Percentiles rank a stretch among this genome's conserved stretches.
These are phyloP conservation scores for Clavelina lepadiformis DNA, from an alignment of 23 tunicate species.

Conservation along the genomic window DNA sequence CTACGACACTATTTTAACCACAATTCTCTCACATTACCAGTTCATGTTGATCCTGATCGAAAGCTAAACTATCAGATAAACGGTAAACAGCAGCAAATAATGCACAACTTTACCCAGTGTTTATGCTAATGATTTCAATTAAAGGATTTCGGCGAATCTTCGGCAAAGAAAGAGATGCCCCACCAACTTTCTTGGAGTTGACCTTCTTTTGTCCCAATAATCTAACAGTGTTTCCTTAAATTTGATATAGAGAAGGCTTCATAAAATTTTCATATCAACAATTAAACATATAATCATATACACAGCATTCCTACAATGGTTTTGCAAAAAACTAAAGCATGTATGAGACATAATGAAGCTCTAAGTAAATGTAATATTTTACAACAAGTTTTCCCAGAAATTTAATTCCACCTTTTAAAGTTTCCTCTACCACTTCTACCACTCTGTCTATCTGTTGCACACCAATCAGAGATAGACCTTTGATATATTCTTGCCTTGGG, in stretches of 20 bases:
- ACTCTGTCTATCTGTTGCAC: slow-evolving; percentile 98
- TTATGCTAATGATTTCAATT: slow-evolving; percentile 97
- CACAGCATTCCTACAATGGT: too few relatives aligned
- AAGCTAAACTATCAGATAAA: too few relatives aligned
- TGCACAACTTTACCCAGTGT: slow-evolving; percentile 62
- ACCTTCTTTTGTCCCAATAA: slow-evolving; percentile 84
- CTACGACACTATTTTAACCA: too few relatives aligned
- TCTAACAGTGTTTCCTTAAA: slow-evolving; percentile 82
- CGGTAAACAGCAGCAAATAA: not conserved
- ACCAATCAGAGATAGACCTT: slow-evolving; percentile 91
- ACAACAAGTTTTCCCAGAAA: too few relatives aligned
- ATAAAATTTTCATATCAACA: too few relatives aligned
- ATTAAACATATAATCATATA: too few relatives aligned
- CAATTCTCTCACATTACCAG: too few relatives aligned
- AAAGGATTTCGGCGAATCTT: slow-evolving; percentile 94
- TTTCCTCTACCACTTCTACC: slow-evolving; percentile 99
- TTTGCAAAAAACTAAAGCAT: too few relatives aligned
- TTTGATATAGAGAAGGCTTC: not conserved
- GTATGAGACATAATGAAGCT: too few relatives aligned
- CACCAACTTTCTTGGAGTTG: slow-evolving; percentile 75
- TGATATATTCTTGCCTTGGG: slow-evolving; percentile 63
- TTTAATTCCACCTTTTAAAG: slow-evolving; percentile 60
- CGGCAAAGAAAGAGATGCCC: slow-evolving; percentile 76
- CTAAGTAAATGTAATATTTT: too few relatives aligned
- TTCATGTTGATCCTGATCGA: too few relatives aligned